Percentiles rank a stretch among this genome's conserved stretches.
phyloP scores from a whole-genome alignment of 2,888 invertebrate genomes.

The Buathra laborator region DNA sequence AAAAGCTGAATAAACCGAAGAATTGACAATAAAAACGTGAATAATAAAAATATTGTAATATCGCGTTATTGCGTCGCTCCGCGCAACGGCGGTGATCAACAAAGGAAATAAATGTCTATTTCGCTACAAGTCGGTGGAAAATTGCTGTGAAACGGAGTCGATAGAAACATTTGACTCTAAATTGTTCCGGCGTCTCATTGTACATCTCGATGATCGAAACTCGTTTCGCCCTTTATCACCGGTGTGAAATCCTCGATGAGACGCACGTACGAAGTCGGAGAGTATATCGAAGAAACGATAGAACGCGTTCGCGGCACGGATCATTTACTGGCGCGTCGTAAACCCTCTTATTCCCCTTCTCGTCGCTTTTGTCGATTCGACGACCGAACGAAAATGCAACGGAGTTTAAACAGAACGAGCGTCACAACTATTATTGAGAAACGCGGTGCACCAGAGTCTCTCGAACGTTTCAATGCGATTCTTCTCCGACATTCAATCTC shows the following conservation, averaged over 20 bases:
- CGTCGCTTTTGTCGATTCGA: neutral
- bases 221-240: slow-evolving; percentile 19
- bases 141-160: neutral
- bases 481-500: slow-evolving; percentile 17
- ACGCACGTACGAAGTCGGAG: slow-evolving; percentile 29
- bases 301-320: slow-evolving; percentile 49
- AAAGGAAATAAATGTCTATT: no score
- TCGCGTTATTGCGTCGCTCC: no score
- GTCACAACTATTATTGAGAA: slow-evolving; percentile 57
- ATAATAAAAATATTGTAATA: no score
- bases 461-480: slow-evolving; percentile 40
- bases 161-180: slow-evolving; percentile 1
- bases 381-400: neutral
- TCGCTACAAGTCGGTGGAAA: neutral
- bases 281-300: slow-evolving; percentile 32
- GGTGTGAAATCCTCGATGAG: slow-evolving; percentile 38
- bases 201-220: neutral
- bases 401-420: slow-evolving; percentile 19
- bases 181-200: neutral
- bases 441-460: slow-evolving; percentile 34
- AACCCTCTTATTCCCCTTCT: neutral
- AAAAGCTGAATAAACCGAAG: no score
- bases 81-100: no score
- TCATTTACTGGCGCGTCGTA: slow-evolving; percentile 62
- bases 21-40: no score